Percentiles rank a stretch among this genome's conserved stretches.
Evolutionary conservation across 1,140 invertebrate genomes (phyloP).

Genomic region (Drosophila mauritiana): DNA sequence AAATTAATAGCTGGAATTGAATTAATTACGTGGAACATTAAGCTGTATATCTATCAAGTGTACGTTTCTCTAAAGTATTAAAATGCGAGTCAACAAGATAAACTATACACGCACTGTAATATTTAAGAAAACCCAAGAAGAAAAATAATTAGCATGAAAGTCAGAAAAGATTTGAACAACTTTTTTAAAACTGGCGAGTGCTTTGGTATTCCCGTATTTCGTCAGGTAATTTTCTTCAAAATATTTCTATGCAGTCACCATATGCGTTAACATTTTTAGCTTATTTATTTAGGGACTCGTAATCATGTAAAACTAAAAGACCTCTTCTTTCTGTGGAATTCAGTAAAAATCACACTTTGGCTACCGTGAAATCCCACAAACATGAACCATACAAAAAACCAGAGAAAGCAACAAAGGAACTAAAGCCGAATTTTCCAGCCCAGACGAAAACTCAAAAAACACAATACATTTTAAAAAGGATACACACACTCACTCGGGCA

Average conservation of each 20-base stretch:
- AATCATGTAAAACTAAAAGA: not conserved
- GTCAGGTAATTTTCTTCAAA: too few relatives aligned
- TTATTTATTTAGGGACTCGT: not conserved
- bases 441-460: constrained; percentile 41
- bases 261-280: too few relatives aligned
- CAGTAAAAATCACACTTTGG: constrained; percentile 26
- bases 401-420: constrained; percentile 19
- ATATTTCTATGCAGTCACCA: too few relatives aligned
- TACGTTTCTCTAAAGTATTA: too few relatives aligned
- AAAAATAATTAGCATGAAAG: too few relatives aligned
- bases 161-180: too few relatives aligned
- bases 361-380: constrained; percentile 35
- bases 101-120: too few relatives aligned
- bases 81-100: too few relatives aligned
- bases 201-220: too few relatives aligned
- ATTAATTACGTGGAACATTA: not conserved
- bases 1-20: not conserved
- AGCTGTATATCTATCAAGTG: not conserved
- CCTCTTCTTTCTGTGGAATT: not conserved
- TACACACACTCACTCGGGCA: not conserved
- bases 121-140: too few relatives aligned
- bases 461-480: constrained; percentile 40
- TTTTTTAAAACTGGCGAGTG: too few relatives aligned
- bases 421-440: constrained; percentile 25
- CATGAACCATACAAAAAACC: constrained; percentile 7